Evolutionary conservation across 2,113 vertebrate genomes (phyloP), one percentile per base, ranked within the genome.

Genomic region (Lampris megalopsis): DNA sequence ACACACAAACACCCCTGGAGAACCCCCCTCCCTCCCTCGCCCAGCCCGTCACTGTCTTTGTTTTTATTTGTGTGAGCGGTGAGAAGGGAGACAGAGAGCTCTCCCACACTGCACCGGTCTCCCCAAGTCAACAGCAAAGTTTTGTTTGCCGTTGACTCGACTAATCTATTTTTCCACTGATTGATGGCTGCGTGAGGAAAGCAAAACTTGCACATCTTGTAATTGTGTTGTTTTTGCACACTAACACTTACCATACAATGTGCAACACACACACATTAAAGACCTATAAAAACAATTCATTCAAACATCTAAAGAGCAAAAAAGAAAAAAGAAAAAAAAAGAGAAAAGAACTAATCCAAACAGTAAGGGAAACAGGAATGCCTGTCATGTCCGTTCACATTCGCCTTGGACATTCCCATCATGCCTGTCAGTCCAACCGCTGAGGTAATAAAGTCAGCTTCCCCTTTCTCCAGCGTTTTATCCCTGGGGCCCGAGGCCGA

Each of bases 371-470:
- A 35, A 36, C 64, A 54, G 4, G 68, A 41, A 40, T 6, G 45
- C n/a, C 58, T 1, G 4, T 43, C 40, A 48, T 1, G 48, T 24
- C 11, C 35, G 4, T 9, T 7, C n/a, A 43, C 61, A 63, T 10
- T 36, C 3, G 8, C 63, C 43, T 7, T 43, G 52, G 48, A 78
- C 77, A 24, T 13, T 2, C 9, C 11, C 1, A 6, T 68, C 67
- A 56, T 24, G 24, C 24, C 24, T 24, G 24, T 24, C 69, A 13
- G 38, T 71, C 24, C 60, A 9, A 64, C 68, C 10, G 3, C 8
- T 4, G 47, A 13, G 62, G 40, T 54, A 52, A 78, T 52, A 74
- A 67, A 69, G n/a, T 38, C 8, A 57, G 63, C 66, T 82, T 74
- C 77, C 66, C 45, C 56, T 78, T 68, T 52, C 54, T 71, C 48